These are phyloP conservation scores for Nephrotoma guestfalica DNA, from an alignment of 2,888 invertebrate genomes.

Conservation along the genomic window DNA sequence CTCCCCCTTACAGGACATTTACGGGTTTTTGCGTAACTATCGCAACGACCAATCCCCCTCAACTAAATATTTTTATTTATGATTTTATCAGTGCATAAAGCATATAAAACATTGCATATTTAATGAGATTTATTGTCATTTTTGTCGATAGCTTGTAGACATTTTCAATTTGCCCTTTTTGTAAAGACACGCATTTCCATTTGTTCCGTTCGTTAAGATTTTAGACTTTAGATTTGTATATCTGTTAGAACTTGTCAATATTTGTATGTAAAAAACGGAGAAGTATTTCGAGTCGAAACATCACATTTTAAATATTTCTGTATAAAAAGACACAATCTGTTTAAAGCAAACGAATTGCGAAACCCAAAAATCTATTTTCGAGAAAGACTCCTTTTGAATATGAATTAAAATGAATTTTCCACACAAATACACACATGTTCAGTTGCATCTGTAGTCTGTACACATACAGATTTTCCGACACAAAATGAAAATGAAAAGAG, in stretches of 20 bases:
- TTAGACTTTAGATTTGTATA: not conserved
- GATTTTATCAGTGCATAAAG: slow-evolving; percentile 13
- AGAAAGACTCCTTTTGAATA: not conserved
- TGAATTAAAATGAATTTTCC: not conserved
- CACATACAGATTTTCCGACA: not conserved
- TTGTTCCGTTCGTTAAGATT: not conserved
- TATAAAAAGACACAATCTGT: not conserved
- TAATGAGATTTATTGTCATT: slow-evolving; percentile 16
- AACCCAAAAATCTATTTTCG: not conserved
- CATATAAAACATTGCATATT: slow-evolving; percentile 15
- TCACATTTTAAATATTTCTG: not conserved
- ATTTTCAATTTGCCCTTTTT: not conserved
- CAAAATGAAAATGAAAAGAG: not conserved
- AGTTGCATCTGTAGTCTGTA: not conserved
- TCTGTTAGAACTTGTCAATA: not conserved
- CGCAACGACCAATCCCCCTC: not conserved
- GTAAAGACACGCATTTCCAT: not conserved
- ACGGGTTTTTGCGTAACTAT: not conserved
- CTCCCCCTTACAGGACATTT: not conserved
- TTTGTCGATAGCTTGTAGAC: slow-evolving; percentile 3
- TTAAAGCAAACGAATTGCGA: not conserved
- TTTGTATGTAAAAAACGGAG: not conserved
- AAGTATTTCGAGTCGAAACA: not conserved
- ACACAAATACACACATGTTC: not conserved
- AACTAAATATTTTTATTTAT: not conserved